Evolutionary conservation across 1,140 invertebrate genomes (phyloP), one percentile per base, ranked within the genome.

Genomic region (Centruroides vittatus): DNA sequence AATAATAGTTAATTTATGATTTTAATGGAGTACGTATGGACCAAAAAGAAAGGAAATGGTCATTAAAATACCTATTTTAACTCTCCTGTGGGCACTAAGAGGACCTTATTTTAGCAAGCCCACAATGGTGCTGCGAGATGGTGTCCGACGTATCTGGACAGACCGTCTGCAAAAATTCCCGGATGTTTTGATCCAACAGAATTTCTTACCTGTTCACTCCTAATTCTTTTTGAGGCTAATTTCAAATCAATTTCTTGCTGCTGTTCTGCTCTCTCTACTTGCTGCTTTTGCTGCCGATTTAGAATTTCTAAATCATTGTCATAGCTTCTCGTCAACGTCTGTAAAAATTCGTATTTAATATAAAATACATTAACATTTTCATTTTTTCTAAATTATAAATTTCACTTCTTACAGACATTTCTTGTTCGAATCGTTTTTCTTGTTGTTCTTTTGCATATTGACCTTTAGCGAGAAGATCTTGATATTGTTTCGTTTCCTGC

Each of bases 401-500:
- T n/a, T 6, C 35, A 53, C 13, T 41, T 52, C 59, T 55, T 58
- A 64, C 59, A 69, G 72, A 67, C 70, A 74, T 74, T 66, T 78
- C 77, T n/a, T 68, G 60, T 47, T 78, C 77, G 70, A 76, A 78
- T 60, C 74, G 71, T 48, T 72, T 71, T 47, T 77, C 78, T 73
- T 94, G 91, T 72, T 92, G 85, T 59, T 96, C 93, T 61, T 86
- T 82, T 11, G 85, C 83, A 63, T 87, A 77, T 68, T 88, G 84
- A 67, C 92, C 87, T 74, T 97, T 97, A 47, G 86, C 80, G 54
- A 86, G 82, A 53, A 98, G 77, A 74, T 95, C 92, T 72, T 94
- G 93, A 75, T 93, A 93, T 74, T 97, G 93, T 71, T 96, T 96
- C 74, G 96, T 93, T 73, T 98, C 94, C 73, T 88, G 84, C 70